Percentiles rank a stretch among this genome's conserved stretches.
phyloP scores from a whole-genome alignment of 92 coral and sea anemone species.

The Scolanthus callimorphus region DNA sequence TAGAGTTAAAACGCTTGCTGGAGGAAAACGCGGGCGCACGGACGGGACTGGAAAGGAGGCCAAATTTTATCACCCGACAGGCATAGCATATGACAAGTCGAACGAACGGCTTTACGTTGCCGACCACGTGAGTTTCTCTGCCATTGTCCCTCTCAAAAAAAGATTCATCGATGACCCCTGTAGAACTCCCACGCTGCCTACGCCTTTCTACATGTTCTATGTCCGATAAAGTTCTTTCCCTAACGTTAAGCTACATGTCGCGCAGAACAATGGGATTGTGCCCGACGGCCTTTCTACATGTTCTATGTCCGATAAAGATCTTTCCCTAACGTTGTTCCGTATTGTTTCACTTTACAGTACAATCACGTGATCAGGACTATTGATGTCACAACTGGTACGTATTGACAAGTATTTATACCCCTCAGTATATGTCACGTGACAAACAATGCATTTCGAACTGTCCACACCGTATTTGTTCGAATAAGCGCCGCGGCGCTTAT shows the following conservation, averaged over 20 bases:
- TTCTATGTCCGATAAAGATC: too few relatives aligned
- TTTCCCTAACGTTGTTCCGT: too few relatives aligned
- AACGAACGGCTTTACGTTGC: slow-evolving; percentile 61
- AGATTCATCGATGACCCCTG: too few relatives aligned
- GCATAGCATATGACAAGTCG: slow-evolving; percentile 50
- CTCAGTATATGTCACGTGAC: too few relatives aligned
- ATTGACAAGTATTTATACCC: too few relatives aligned
- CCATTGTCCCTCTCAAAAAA: too few relatives aligned
- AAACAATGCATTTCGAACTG: too few relatives aligned
- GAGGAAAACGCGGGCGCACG: slow-evolving; percentile 49
- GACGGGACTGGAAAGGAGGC: slow-evolving; percentile 66
- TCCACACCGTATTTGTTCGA: slow-evolving; percentile 33
- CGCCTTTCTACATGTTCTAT: neutral
- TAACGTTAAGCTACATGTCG: too few relatives aligned
- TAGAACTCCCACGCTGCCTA: too few relatives aligned
- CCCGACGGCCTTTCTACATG: too few relatives aligned
- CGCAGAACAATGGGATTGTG: too few relatives aligned
- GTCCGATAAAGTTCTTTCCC: neutral
- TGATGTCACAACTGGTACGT: slow-evolving; percentile 35
- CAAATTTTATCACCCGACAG: slow-evolving; percentile 76
- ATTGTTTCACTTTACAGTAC: too few relatives aligned
- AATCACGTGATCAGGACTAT: slow-evolving; percentile 72
- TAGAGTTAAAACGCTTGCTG: slow-evolving; percentile 60
- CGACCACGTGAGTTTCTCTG: slow-evolving; percentile 55
- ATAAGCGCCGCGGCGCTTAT: slow-evolving; percentile 52